Evolutionary conservation across 2,888 invertebrate species (phyloP), one percentile per base, ranked within the genome.

Genomic region (Ophion costatus): DNA sequence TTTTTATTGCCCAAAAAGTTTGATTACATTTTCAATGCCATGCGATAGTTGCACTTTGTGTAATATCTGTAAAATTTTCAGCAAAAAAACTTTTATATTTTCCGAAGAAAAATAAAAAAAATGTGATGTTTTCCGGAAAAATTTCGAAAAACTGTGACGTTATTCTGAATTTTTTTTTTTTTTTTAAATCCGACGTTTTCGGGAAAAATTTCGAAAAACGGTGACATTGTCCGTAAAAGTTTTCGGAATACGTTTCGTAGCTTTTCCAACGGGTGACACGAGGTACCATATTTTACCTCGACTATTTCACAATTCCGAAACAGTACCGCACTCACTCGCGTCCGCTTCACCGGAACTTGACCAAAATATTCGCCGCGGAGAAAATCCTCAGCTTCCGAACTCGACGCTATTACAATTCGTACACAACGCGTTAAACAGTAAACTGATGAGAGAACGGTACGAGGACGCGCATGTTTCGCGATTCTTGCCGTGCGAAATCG

Each of bases 401-500:
- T 51, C 5, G 3, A 17, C 17, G 51, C 14, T 5, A 51, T 51
- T 51, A 17, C 2, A 17, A 14, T 14, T 51, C 17, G 14, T 51
- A 17, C 51, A 17, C 17, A 17, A 51, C 38, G 9, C 38, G 51
- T 51, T 17, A 17, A 51, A 51, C 17, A 51, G 14, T 51, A 51
- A 51, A 51, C 51, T 3, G 5, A 51, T 14, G 51, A 51, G 38
- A 45, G 45, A 51, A 17, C 51, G 14, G 17, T 51, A 59, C 1
- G 22, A 6, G n/a, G 20, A 10, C 22, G 17, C 10, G 22, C 22
- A 59, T 59, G 9, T 20, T 56, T 56, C 59, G 10, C 20, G 20
- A 20, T 1, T 20, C 22, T 59, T 9, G 59, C 22, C 11, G 2
- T 24, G 45, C 61, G 80, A 80, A 80, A 80, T 80, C 59, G 75